Evolutionary conservation across 2,888 invertebrate genomes (phyloP).

Genomic region (Sympetrum striolatum): DNA sequence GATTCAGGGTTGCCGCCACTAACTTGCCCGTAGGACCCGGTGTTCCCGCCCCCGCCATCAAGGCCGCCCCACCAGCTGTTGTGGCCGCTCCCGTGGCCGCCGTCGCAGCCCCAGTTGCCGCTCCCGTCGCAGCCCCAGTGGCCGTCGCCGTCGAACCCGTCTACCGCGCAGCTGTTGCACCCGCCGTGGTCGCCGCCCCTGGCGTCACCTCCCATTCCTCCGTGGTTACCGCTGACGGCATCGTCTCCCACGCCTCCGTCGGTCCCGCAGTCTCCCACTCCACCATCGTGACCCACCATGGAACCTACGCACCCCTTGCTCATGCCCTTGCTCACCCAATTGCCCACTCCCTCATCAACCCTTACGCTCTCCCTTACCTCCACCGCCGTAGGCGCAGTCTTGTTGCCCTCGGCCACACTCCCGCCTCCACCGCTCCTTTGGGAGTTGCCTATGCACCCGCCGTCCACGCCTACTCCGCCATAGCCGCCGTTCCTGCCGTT

Average conservation of each 20-base stretch:
- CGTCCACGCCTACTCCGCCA: constrained; percentile 37
- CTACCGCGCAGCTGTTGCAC: constrained; percentile 52
- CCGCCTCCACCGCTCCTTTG: constrained; percentile 30
- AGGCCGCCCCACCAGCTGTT: constrained; percentile 58
- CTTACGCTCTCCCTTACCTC: constrained; percentile 41
- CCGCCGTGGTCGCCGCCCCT: constrained; percentile 58
- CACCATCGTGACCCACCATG: constrained; percentile 56
- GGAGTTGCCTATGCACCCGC: constrained; percentile 27
- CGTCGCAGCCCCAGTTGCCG: constrained; percentile 63
- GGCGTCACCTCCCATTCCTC: constrained; percentile 64
- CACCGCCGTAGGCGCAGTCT: constrained; percentile 46
- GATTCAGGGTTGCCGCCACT: constrained; percentile 61
- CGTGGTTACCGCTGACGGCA: constrained; percentile 63
- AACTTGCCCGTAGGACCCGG: constrained; percentile 58
- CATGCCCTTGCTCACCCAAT: constrained; percentile 52
- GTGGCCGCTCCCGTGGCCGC: constrained; percentile 57
- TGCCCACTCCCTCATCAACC: constrained; percentile 55
- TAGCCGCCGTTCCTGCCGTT: constrained; percentile 29
- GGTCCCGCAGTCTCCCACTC: constrained; percentile 48
- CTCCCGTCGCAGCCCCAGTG: constrained; percentile 61
- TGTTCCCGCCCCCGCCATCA: constrained; percentile 49
- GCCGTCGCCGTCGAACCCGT: constrained; percentile 54
- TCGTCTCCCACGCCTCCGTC: constrained; percentile 56
- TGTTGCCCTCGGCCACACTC: constrained; percentile 44
- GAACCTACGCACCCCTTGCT: constrained; percentile 58